phyloP scores from a whole-genome alignment of 2,797 vertebrate genomes.

The Dendrocincla tyrannina region DNA sequence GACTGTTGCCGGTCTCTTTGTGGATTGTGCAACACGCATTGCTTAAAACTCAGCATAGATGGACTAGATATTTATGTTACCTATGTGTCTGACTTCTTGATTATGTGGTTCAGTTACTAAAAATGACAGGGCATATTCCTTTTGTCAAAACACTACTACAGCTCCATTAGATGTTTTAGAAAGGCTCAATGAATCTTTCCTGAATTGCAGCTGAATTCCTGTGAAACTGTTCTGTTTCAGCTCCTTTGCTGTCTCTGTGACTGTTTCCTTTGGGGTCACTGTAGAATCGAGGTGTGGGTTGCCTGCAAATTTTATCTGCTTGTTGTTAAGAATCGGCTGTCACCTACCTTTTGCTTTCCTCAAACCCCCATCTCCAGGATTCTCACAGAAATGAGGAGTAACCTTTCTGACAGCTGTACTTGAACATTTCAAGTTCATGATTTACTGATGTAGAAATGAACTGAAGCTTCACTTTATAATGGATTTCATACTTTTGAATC shows the following conservation, averaged over 20 bases:
- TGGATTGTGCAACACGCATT: neutral
- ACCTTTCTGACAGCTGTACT: neutral
- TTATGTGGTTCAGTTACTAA: neutral
- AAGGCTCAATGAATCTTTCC: neutral
- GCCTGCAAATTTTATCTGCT: neutral
- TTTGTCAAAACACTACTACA: neutral
- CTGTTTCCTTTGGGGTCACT: neutral
- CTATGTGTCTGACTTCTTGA: neutral
- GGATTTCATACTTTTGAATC: slow-evolving; percentile 2
- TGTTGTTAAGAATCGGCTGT: neutral
- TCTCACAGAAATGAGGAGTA: neutral
- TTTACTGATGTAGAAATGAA: neutral
- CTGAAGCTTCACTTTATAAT: neutral
- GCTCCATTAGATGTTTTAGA: neutral
- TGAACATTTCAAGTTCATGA: neutral
- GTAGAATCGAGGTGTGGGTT: neutral
- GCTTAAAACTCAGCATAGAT: neutral
- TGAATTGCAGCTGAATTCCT: neutral
- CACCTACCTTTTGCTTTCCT: neutral
- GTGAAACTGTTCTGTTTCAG: neutral
- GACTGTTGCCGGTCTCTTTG: neutral
- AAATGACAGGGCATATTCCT: neutral
- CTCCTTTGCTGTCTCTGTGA: neutral
- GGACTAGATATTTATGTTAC: neutral
- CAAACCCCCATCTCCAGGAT: neutral